Evolutionary conservation across 2,888 invertebrate species (phyloP), one percentile per base, ranked within the genome.

Genomic region (Andrena praecox): DNA sequence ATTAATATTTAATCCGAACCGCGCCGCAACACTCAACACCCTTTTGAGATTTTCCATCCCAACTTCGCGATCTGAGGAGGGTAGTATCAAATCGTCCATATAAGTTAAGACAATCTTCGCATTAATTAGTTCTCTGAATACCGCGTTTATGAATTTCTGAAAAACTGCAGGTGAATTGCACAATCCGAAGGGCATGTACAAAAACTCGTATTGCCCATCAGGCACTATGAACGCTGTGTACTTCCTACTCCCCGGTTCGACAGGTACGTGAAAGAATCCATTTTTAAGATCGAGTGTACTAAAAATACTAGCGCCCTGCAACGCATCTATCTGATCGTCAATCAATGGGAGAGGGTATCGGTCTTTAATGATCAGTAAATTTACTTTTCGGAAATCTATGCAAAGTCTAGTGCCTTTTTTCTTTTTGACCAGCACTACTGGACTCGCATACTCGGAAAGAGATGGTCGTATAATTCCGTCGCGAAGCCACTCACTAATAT

Each of bases 401-500:
- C 84, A 77, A 2, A 85, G 31, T 31, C 82, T 48, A 0, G 20
- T 33, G 2, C 79, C 77, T 12, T 82, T 24, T 12, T 77, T 84
- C 35, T 84, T 81, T 54, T 68, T 68, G 6, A 56, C 56, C 20
- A 68, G 6, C 5, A 68, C 68, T 8, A 68, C 24, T 4, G 68
- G 68, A n/a, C 82, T 85, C 7, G 82, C 73, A 48, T 79, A 84
- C 0, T 78, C 63, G 1, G 79, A 84, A 42, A 48, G 0, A 2
- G 64, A 64, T 2, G 64, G 64, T 31, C 24, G 84, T 16, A 91
- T 86, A 5, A 92, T 89, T 8, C 87, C 89, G 0, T 90, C 85
- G 2, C 73, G 20, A 20, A 93, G 33, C 92, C 92, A 93, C 50
- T 90, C 80, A 0, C 87, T 76, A 12, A 92, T 80, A 68, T 90